Percentiles rank a stretch among this genome's conserved stretches.
Evolutionary conservation across 2,113 vertebrate genomes (phyloP).

Genomic region (Tapirus terrestris): DNA sequence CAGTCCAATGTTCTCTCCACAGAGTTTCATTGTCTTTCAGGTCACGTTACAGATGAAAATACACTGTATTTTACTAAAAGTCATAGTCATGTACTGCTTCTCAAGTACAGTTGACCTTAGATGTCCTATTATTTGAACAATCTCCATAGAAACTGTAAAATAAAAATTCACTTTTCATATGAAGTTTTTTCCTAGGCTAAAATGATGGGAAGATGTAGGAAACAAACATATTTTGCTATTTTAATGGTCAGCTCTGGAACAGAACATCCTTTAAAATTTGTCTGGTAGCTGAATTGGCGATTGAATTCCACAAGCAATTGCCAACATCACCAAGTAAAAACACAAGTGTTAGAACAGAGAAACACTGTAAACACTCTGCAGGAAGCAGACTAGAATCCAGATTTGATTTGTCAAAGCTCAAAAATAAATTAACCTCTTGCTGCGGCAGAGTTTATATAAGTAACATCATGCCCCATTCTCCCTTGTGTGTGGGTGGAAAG

Average conservation of each 20-base stretch:
- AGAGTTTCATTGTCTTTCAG: neutral
- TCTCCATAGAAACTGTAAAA: constrained; percentile 77
- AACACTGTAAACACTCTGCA: neutral
- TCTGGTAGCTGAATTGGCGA: constrained; percentile 50
- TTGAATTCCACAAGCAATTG: constrained; percentile 56
- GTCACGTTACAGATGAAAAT: neutral
- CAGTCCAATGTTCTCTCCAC: neutral
- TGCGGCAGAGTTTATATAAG: neutral
- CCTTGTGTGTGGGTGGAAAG: neutral
- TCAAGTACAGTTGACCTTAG: constrained; percentile 67
- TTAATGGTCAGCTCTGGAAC: constrained; percentile 69
- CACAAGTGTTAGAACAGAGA: neutral
- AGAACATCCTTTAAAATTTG: constrained; percentile 67
- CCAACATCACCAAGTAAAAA: constrained; percentile 20
- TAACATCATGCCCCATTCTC: neutral
- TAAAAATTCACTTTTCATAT: constrained; percentile 67
- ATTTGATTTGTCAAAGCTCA: constrained; percentile 7
- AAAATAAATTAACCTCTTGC: neutral
- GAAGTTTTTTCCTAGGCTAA: constrained; percentile 60
- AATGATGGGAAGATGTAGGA: constrained; percentile 67
- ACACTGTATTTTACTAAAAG: neutral
- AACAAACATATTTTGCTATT: constrained; percentile 58
- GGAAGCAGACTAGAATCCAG: neutral
- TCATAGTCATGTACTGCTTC: neutral
- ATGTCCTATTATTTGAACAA: constrained; percentile 64